Evolutionary conservation across 2,888 invertebrate genomes (phyloP).

Genomic region (Thereva unica): DNA sequence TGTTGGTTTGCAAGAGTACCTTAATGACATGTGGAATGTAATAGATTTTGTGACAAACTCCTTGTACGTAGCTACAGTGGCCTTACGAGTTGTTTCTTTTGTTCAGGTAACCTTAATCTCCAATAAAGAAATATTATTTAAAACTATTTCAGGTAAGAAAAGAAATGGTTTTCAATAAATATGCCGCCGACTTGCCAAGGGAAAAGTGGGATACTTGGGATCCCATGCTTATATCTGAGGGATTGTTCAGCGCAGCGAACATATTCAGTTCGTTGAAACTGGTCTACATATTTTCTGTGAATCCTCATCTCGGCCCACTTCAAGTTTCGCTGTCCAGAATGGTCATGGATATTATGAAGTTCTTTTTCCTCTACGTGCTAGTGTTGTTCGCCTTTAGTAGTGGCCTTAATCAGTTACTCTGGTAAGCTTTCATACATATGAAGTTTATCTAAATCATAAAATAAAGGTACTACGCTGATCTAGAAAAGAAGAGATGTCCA

Average conservation of each 20-base stretch:
- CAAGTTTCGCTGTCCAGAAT: slow-evolving; percentile 93
- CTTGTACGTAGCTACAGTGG: slow-evolving; percentile 95
- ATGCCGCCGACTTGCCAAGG: slow-evolving; percentile 70
- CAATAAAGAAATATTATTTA: neutral
- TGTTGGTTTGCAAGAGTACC: slow-evolving; percentile 94
- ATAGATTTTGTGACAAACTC: slow-evolving; percentile 99
- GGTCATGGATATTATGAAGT: slow-evolving; percentile 96
- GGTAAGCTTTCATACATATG: slow-evolving; percentile 46
- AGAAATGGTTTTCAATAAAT: slow-evolving; percentile 66
- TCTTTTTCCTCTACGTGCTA: slow-evolving; percentile 89
- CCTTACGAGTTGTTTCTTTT: slow-evolving; percentile 91
- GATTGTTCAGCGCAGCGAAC: slow-evolving; percentile 97
- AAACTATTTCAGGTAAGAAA: slow-evolving; percentile 67
- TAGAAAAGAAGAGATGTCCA: slow-evolving; percentile 81
- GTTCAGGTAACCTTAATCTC: slow-evolving; percentile 64
- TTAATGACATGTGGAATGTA: slow-evolving; percentile 99
- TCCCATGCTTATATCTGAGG: slow-evolving; percentile 95
- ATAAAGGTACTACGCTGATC: slow-evolving; percentile 84
- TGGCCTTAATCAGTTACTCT: slow-evolving; percentile 63
- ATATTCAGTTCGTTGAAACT: slow-evolving; percentile 95
- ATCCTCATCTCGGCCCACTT: slow-evolving; percentile 93
- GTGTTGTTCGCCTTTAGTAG: slow-evolving; percentile 96
- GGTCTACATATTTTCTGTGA: slow-evolving; percentile 97
- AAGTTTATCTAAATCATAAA: neutral
- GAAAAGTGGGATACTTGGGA: slow-evolving; percentile 98